Evolutionary conservation across 2,888 invertebrate genomes (phyloP), one percentile per base, ranked within the genome.

Genomic region (Glaucopsyche alexis): DNA sequence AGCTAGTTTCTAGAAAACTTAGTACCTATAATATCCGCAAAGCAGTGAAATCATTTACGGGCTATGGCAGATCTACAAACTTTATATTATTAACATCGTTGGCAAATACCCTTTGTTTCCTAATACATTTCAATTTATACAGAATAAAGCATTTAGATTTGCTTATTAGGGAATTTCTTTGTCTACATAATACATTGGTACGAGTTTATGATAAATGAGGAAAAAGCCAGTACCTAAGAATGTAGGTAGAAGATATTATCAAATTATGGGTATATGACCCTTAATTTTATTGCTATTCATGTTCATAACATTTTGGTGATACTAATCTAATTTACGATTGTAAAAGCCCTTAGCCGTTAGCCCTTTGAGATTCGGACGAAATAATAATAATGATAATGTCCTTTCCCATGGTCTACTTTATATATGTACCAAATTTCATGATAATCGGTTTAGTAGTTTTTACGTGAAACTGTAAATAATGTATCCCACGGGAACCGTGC

Each of bases 171-270:
- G 60, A 60, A 38, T 55, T 55, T 55, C 19, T 19, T 29, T 60
- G 60, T 60, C 13, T 60, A 55, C 55, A 5, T 29, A 29, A 29
- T 29, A 29, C 29, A 29, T 11, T 29, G 60, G 0, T 60, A 60
- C 60, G 75, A 74, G 38, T 76, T 80, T 64, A 79, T 72, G 73
- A 82, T 79, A 13, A 60, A 60, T 29, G 55, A 52, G 52, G 19
- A 55, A 47, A 47, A 47, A 47, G 47, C 47, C 47, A 13, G 47
- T 13, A 42, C 42, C 8, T 42, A 42, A 2, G 40, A 0, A 8
- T 0, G 7, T 42, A 42, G 7, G 6, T 42, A 42, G 11, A 14
- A 29, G 60, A 60, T 14, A 7, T 60, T 60, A 60, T 60, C 29
- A 29, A 60, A 60, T 47, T 13, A 11, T 29, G 13, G 60, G 29